Conservation (phyloP, 2,888 invertebrate genomes). For the Tholera decimalis region DNA sequence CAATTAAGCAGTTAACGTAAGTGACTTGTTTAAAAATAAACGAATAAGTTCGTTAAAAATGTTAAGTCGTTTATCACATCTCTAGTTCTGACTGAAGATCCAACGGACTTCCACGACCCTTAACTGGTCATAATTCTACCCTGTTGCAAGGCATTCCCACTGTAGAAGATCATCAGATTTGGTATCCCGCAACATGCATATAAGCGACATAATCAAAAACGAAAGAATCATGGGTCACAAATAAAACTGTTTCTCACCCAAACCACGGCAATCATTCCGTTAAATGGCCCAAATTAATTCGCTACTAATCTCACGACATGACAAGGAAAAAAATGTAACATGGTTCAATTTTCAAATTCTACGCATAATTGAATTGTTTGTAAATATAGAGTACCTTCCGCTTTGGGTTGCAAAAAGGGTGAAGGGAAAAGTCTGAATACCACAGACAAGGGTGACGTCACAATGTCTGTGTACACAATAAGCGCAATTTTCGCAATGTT, state of each 20-base stretch:
- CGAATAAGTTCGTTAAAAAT: no score
- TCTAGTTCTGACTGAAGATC: no score
- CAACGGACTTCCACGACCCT: not conserved
- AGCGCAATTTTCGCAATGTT: constrained; percentile 15
- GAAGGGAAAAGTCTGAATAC: not conserved
- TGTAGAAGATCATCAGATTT: not conserved
- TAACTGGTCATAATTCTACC: not conserved
- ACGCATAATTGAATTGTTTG: constrained; percentile 52
- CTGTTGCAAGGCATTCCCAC: no score
- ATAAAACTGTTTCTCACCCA: constrained; percentile 24
- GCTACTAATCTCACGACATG: constrained; percentile 32
- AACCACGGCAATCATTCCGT: constrained; percentile 38
- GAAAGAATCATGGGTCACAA: constrained; percentile 19
- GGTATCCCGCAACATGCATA: constrained; percentile 3
- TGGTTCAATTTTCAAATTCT: constrained; percentile 50
- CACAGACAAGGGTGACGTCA: not conserved
- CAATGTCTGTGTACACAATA: not conserved
- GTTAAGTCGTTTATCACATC: no score
- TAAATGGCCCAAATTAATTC: constrained; percentile 51
- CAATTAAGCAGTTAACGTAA: no score
- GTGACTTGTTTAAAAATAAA: no score
- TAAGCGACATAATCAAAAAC: constrained; percentile 10
- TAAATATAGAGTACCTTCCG: constrained; percentile 40
- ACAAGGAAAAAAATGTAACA: constrained; percentile 35
- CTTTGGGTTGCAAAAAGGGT: constrained; percentile 10